Conservation (phyloP, 2,113 vertebrate genomes). For the Sitta europaea region DNA sequence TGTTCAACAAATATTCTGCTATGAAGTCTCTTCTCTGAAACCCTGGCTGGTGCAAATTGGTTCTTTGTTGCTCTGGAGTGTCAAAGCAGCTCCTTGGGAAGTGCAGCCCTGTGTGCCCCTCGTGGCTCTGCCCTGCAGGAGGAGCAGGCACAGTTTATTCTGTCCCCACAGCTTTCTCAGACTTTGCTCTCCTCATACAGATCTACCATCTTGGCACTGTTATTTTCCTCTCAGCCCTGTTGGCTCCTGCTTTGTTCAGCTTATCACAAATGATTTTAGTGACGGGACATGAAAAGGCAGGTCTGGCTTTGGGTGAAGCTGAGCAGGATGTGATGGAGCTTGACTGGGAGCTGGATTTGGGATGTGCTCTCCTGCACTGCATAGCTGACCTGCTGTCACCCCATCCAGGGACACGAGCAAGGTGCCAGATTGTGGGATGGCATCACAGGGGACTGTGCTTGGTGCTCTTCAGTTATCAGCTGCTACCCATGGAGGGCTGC, state of each 20-base stretch:
- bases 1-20: neutral
- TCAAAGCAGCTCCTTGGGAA: neutral
- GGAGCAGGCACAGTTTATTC: neutral
- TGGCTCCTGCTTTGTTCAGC: neutral
- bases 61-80: neutral
- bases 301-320: neutral
- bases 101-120: neutral
- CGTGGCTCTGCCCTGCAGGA: neutral
- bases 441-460: neutral
- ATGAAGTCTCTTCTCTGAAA: neutral
- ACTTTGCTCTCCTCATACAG: neutral
- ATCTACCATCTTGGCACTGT: neutral
- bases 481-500: neutral
- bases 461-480: neutral
- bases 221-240: neutral
- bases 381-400: neutral
- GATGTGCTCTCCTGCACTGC: neutral
- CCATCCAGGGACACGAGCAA: fast-evolving
- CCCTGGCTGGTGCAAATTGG: neutral
- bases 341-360: neutral
- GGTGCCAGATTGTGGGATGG: neutral
- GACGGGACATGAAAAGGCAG: neutral
- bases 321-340: neutral
- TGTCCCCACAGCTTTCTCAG: fast-evolving
- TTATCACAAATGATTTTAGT: neutral